Base-by-base conservation (phyloP, 2,113 vertebrate genomes). In the Perca schrenkii region DNA sequence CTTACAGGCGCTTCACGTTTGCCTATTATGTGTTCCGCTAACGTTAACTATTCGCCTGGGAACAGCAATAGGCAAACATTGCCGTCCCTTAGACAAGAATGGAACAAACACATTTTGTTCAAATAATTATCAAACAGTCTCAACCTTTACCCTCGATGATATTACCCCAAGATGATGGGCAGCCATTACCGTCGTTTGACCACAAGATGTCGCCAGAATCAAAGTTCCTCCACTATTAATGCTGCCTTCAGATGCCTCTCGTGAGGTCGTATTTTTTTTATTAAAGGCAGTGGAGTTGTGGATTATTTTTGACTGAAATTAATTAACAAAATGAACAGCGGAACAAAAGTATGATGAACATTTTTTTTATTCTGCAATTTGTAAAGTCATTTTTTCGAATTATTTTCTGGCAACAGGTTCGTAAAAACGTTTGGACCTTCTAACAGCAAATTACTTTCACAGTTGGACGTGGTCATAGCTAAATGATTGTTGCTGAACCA, bases 181-280 rank as follows among this genome's bases (percentile, higher is more conserved):
- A 0, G 16, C 6, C 14, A 13, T 15, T 58, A 31, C 52, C 6
- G 4, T 3, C 1, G 0, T 57, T 52, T 64, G 2, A 66, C 70
- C 91, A 77, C 73, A 36, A 60, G 92, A 85, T 93, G 93, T 74
- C 90, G 83, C 80, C 65, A 84, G 14, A 68, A 8, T 3, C 11
- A 13, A 40, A 0, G 0, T 8, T 52, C 15, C 1, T 0, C 2
- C 0, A 7, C 1, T 0, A 0, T 8, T 19, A 21, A n/a, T 65
- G 87, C 2, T 74, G 66, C 74, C 1, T 88, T 90, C 11, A 36
- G 0, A 16, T 81, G 3, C 47, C 28, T 3, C 60, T 19, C 6
- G 0, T 17, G 36, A 43, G 1, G 17, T 82, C 22, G 22, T 34
- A 13, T 40, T 36, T 57, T 0, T 34, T 0, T 0, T 0, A 2